Percentiles rank a stretch among this genome's conserved stretches.
These are phyloP conservation scores for Pachydiplax longipennis DNA, from an alignment of 2,888 invertebrate species.

Conservation along the genomic window DNA sequence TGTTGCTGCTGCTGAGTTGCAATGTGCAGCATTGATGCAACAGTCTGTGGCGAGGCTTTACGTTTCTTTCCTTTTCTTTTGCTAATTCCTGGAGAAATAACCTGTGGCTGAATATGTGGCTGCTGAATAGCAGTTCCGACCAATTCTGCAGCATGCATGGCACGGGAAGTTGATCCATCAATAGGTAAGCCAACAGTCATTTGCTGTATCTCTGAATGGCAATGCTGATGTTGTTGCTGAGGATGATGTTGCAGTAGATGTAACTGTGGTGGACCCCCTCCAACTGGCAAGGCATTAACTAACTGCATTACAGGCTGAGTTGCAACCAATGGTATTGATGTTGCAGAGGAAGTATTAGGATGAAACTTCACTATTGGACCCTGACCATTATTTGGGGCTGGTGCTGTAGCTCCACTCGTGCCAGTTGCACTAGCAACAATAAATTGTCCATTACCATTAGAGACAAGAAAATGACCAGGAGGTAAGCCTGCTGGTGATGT, in stretches of 20 bases:
- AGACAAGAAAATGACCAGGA: constrained; percentile 77
- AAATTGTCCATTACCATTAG: constrained; percentile 73
- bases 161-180: background rate
- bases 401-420: constrained; percentile 60
- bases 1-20: constrained; percentile 54
- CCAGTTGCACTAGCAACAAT: constrained; percentile 75
- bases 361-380: constrained; percentile 22
- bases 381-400: constrained; percentile 56
- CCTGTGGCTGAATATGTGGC: constrained; percentile 31
- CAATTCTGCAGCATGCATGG: constrained; percentile 31
- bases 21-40: constrained; percentile 65
- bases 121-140: constrained; percentile 49
- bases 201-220: constrained; percentile 37
- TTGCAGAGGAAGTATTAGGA: constrained; percentile 14
- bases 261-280: constrained; percentile 17
- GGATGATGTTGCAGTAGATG: constrained; percentile 24
- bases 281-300: constrained; percentile 75
- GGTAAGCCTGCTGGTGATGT: constrained; percentile 59
- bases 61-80: constrained; percentile 74
- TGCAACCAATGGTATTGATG: constrained; percentile 16
- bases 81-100: constrained; percentile 28
- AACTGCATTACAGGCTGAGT: constrained; percentile 60
- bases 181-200: constrained; percentile 20
- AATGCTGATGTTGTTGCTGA: constrained; percentile 33
- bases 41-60: constrained; percentile 72